A percentile compares a stretch with the other conserved stretches of the same genome.
These are phyloP conservation scores for Ancistrus triradiatus DNA, from an alignment of 2,113 vertebrate genomes.

Conservation along the genomic window DNA sequence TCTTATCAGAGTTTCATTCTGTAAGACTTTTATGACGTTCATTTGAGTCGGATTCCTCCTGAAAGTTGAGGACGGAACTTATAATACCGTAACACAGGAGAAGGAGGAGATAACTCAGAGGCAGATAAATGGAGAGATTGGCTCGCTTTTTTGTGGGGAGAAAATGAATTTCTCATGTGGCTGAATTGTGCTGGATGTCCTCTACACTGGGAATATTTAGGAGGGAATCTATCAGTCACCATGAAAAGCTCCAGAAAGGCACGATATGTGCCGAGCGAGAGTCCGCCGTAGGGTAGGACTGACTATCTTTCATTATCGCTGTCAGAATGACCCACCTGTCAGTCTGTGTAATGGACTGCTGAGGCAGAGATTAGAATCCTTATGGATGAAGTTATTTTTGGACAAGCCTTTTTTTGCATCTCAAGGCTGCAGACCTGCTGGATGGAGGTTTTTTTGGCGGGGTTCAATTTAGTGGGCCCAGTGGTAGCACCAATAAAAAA, in stretches of 20 bases:
- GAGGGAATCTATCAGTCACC: constrained; percentile 64
- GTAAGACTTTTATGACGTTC: too few relatives aligned
- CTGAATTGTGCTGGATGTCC: constrained; percentile 58
- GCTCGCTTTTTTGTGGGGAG: constrained; percentile 45
- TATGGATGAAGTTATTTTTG: constrained; percentile 44
- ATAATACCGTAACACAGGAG: neutral
- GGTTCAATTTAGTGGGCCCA: too few relatives aligned
- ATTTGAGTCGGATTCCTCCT: too few relatives aligned
- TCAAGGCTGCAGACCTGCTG: constrained; percentile 20
- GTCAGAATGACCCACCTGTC: constrained; percentile 64
- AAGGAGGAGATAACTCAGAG: neutral
- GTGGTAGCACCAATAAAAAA: too few relatives aligned
- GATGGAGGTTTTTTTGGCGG: constrained; percentile 2
- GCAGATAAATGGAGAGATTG: neutral
- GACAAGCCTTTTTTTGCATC: constrained; percentile 17
- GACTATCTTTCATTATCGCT: constrained; percentile 64
- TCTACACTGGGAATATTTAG: constrained; percentile 62
- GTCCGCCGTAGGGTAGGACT: constrained; percentile 41
- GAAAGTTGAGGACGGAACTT: too few relatives aligned
- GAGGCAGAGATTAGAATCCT: constrained; percentile 43
- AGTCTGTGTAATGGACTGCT: constrained; percentile 61
- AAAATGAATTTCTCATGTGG: constrained; percentile 60
- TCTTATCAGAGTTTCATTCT: too few relatives aligned
- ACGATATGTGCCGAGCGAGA: constrained; percentile 51
- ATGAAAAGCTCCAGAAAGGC: constrained; percentile 66